Conservation (phyloP, 2,113 vertebrate genomes). For the Microtus montanus region DNA sequence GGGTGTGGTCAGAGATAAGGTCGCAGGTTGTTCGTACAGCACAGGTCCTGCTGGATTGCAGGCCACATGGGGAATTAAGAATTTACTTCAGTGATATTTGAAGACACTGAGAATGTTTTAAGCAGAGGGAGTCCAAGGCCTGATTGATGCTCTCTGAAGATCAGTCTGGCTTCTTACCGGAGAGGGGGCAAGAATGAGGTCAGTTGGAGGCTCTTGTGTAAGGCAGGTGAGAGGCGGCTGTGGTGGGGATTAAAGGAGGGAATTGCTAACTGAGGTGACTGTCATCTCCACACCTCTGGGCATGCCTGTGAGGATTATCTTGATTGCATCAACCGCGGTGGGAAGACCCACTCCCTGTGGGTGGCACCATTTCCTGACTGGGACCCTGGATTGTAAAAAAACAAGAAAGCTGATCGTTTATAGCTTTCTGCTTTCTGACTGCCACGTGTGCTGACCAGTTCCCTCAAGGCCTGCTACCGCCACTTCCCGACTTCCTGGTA, state of each 20-base stretch:
- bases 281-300: neutral
- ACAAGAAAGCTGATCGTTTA: neutral
- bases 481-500: neutral
- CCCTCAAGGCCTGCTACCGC: neutral
- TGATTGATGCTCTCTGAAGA: neutral
- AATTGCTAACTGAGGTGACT: neutral
- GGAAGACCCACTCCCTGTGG: neutral
- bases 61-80: neutral
- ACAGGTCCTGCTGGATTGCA: too few relatives aligned
- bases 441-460: neutral
- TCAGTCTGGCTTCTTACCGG: neutral
- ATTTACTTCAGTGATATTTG: neutral
- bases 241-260: neutral
- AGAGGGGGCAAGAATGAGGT: neutral
- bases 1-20: neutral
- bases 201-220: too few relatives aligned
- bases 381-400: neutral
- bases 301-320: neutral
- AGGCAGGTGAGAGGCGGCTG: neutral
- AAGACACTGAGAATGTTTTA: neutral
- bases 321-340: neutral
- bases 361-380: neutral
- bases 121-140: neutral
- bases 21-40: accelerated
- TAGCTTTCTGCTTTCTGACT: neutral